Percentiles rank a stretch among this genome's conserved stretches.
Conservation (phyloP, 1,140 invertebrate genomes). For the Cephus cinctus region DNA sequence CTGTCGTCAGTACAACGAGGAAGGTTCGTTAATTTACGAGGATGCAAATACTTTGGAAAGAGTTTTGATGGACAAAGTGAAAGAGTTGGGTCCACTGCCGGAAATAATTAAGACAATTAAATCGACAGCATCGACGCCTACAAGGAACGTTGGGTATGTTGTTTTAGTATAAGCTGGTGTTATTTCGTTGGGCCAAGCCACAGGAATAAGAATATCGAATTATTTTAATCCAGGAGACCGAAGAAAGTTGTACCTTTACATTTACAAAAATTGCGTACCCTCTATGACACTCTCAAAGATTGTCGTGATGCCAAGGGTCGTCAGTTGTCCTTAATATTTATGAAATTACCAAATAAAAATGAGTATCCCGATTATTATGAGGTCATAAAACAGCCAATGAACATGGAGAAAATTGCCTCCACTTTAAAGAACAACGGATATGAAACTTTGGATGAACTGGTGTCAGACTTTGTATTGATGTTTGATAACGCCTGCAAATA, state of each 20-base stretch:
- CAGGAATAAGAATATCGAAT: not conserved
- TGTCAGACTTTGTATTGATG: slow-evolving; percentile 94
- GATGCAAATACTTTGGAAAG: slow-evolving; percentile 89
- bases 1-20: slow-evolving; percentile 94
- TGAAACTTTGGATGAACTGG: slow-evolving; percentile 84
- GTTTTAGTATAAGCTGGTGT: slow-evolving; percentile 14
- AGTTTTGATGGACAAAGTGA: slow-evolving; percentile 80
- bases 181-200: too few species aligned
- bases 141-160: slow-evolving; percentile 47
- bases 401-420: slow-evolving; percentile 92
- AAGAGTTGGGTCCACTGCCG: slow-evolving; percentile 65
- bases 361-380: slow-evolving; percentile 99
- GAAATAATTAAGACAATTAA: slow-evolving; percentile 37
- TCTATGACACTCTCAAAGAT: slow-evolving; percentile 88
- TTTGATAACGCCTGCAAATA: slow-evolving; percentile 99
- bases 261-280: slow-evolving; percentile 78
- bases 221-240: slow-evolving; percentile 43
- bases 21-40: slow-evolving; percentile 91
- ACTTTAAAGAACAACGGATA: slow-evolving; percentile 82
- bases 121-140: slow-evolving; percentile 43
- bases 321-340: slow-evolving; percentile 87
- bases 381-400: slow-evolving; percentile 95
- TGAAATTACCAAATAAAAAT: slow-evolving; percentile 90
- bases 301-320: slow-evolving; percentile 86
- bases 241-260: slow-evolving; percentile 60